Percentiles rank a stretch among this genome's conserved stretches.
phyloP scores from a whole-genome alignment of 2,113 vertebrate genomes.

The Melanotaenia duboulayi region DNA sequence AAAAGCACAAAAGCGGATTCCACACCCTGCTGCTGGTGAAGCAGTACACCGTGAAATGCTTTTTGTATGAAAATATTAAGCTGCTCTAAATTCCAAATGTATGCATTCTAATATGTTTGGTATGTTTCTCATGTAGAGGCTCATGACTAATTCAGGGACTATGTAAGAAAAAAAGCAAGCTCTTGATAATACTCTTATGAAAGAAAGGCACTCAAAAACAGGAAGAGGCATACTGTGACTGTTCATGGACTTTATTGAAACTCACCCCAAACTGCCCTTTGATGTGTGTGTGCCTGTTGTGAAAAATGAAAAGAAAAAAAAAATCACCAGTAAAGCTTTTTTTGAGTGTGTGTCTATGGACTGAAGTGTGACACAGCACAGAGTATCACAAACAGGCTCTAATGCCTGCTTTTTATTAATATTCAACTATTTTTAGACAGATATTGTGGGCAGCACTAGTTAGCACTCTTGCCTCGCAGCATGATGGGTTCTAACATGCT shows the following conservation, averaged over 20 bases:
- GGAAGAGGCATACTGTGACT: not conserved
- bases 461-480: not conserved
- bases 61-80: constrained; percentile 5
- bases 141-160: not conserved
- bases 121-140: not conserved
- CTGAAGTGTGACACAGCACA: not conserved
- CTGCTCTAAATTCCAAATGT: not conserved
- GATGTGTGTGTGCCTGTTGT: not conserved
- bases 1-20: constrained; percentile 34
- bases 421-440: constrained; percentile 1
- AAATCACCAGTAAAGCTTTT: not conserved
- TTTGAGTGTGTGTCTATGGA: not conserved
- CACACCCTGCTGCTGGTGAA: constrained; percentile 24
- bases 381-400: not conserved
- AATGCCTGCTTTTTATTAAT: not conserved
- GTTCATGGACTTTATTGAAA: not conserved
- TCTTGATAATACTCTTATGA: not conserved
- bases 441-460: not conserved
- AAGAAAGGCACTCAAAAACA: not conserved
- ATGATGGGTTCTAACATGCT: not conserved
- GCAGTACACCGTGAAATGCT: constrained; percentile 25
- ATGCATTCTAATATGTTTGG: not conserved
- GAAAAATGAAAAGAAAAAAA: not conserved
- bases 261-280: constrained; percentile 2
- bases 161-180: not conserved